A percentile compares a stretch with the other conserved stretches of the same genome.
phyloP scores from a whole-genome alignment of 2,888 invertebrate genomes.

The Cinara cedri region DNA sequence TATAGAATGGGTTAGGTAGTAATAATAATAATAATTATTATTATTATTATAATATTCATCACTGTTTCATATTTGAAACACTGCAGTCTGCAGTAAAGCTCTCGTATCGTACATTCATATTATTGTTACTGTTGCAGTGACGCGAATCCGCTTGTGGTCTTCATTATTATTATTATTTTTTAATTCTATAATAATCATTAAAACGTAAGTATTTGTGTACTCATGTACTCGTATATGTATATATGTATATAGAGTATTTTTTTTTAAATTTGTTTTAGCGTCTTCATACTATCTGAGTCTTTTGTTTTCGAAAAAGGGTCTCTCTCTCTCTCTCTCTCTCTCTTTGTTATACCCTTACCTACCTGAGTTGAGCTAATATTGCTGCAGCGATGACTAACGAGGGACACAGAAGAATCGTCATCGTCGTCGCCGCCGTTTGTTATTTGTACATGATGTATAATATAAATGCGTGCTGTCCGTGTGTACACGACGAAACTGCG shows the following conservation, averaged over 20 bases:
- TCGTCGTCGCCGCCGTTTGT: slow-evolving; percentile 27
- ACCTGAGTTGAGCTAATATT: slow-evolving; percentile 17
- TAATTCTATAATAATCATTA: not conserved
- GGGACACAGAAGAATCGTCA: not conserved
- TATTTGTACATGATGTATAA: slow-evolving; percentile 24
- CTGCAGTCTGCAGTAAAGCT: not conserved
- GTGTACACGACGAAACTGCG: slow-evolving; percentile 39
- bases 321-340: not conserved
- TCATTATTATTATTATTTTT: slow-evolving; percentile 1
- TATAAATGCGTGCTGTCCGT: slow-evolving; percentile 32
- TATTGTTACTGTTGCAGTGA: not conserved
- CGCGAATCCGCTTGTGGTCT: not conserved
- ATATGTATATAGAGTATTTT: not conserved
- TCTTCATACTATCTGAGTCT: not conserved
- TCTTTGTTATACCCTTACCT: slow-evolving; percentile 7
- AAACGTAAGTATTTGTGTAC: not conserved
- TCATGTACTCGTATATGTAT: no score
- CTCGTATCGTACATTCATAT: not conserved
- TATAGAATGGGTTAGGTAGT: not conserved
- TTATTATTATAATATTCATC: no score
- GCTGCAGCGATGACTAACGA: slow-evolving; percentile 24
- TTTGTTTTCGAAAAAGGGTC: slow-evolving; percentile 21
- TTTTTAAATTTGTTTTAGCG: not conserved
- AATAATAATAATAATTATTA: slow-evolving; percentile 5
- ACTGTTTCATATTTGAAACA: no score